phyloP scores from a whole-genome alignment of 2,888 invertebrate species.

The Tachina grossa region DNA sequence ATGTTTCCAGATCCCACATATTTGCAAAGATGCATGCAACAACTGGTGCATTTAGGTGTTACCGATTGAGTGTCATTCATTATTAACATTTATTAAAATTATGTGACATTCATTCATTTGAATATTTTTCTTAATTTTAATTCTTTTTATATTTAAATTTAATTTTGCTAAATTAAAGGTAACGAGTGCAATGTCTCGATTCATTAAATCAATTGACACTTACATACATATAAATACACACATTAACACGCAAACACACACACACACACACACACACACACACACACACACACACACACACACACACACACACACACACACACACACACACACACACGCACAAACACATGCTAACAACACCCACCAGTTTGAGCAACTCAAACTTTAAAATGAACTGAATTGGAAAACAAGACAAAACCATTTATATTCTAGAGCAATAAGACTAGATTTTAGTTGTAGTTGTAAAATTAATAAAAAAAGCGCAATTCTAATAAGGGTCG shows the following conservation, averaged over 20 bases:
- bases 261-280: constrained; percentile 2
- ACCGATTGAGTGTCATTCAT: constrained; percentile 79
- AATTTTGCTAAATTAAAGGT: constrained; percentile 36
- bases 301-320: not conserved
- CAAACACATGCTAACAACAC: constrained; percentile 53
- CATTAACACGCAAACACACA: not conserved
- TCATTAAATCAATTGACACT: constrained; percentile 50
- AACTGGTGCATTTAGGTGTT: constrained; percentile 83
- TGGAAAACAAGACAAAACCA: constrained; percentile 45
- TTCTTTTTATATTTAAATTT: constrained; percentile 15
- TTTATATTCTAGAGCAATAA: constrained; percentile 38
- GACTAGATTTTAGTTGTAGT: constrained; percentile 34
- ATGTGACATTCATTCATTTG: constrained; percentile 48
- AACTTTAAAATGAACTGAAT: constrained; percentile 72
- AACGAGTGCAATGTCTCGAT: constrained; percentile 73
- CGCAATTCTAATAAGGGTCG: constrained; percentile 4
- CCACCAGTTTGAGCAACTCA: constrained; percentile 72
- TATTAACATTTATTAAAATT: constrained; percentile 26
- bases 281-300: constrained; percentile 16
- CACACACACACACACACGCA: not conserved
- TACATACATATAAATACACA: not conserved
- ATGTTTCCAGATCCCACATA: constrained; percentile 91
- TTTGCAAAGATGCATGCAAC: constrained; percentile 85
- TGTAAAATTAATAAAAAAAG: constrained; percentile 16
- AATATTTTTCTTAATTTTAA: constrained; percentile 7